Evolutionary conservation across 2,797 vertebrate genomes (phyloP).

Genomic region (Thripadectes ignobilis): DNA sequence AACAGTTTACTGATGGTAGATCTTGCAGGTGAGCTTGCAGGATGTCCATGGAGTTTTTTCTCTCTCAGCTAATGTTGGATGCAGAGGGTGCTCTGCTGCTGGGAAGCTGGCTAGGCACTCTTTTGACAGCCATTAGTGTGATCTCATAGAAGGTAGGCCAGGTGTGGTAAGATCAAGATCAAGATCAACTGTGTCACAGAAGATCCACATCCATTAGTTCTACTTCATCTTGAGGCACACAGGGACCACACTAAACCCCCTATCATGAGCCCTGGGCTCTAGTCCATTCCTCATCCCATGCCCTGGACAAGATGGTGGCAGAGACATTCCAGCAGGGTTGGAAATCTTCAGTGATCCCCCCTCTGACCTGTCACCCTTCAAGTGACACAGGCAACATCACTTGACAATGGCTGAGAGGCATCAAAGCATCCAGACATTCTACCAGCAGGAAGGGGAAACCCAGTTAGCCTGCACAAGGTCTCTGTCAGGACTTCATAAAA

Average conservation of each 20-base stretch:
- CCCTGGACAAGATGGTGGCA: fast-evolving
- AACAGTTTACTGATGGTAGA: not conserved
- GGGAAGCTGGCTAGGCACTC: fast-evolving
- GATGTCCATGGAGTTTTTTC: not conserved
- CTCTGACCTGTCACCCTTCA: fast-evolving
- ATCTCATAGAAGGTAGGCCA: not conserved
- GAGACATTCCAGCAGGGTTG: fast-evolving
- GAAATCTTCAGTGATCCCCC: fast-evolving
- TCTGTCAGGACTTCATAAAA: not conserved
- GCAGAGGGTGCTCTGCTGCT: not conserved
- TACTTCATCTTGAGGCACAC: not conserved
- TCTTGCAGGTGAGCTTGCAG: not conserved
- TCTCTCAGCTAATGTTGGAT: not conserved
- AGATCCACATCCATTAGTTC: not conserved
- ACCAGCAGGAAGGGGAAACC: fast-evolving
- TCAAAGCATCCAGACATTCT: not conserved
- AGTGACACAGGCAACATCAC: fast-evolving
- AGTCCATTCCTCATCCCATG: fast-evolving
- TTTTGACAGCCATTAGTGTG: fast-evolving
- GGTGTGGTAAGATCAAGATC: not conserved
- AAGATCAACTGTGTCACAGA: not conserved
- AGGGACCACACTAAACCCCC: fast-evolving
- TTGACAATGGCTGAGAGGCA: fast-evolving
- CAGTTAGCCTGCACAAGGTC: fast-evolving
- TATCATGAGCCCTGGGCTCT: not conserved